Percentiles rank a stretch among this genome's conserved stretches.
Evolutionary conservation across 2,797 vertebrate species (phyloP).

Genomic region (Lemur catta): DNA sequence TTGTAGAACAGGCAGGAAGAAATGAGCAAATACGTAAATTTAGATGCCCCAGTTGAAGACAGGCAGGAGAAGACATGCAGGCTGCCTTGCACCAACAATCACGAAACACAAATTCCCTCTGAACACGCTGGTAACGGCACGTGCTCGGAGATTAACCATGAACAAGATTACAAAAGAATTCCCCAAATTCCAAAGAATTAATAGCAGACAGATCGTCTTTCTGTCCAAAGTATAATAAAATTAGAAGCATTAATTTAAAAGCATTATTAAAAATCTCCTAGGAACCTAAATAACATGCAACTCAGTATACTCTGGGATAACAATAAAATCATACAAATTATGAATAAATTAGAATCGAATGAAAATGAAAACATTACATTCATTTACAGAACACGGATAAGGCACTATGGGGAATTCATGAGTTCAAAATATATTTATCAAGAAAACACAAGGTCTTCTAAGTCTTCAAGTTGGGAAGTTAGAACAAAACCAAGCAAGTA

Average conservation of each 20-base stretch:
- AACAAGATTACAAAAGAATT: fast-evolving
- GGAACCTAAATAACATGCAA: not conserved
- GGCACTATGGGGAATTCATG: not conserved
- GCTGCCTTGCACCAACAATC: not conserved
- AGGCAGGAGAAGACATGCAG: not conserved
- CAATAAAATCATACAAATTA: not conserved
- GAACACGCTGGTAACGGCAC: fast-evolving
- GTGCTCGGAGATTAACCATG: fast-evolving
- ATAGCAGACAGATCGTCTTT: fast-evolving
- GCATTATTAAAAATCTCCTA: not conserved
- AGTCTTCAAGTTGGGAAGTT: not conserved
- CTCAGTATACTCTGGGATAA: too few species aligned
- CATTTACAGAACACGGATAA: not conserved
- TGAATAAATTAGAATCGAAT: not conserved
- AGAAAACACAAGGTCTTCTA: not conserved
- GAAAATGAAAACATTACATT: not conserved
- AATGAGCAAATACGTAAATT: not conserved
- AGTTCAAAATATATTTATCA: not conserved
- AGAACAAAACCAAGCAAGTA: not conserved
- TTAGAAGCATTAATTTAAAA: not conserved
- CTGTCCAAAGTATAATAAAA: not conserved
- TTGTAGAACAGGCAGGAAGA: not conserved
- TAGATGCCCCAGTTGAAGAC: not conserved
- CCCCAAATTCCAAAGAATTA: fast-evolving
- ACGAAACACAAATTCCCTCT: not conserved